phyloP scores from a whole-genome alignment of 2,797 vertebrate species.

The Discoglossus pictus region DNA sequence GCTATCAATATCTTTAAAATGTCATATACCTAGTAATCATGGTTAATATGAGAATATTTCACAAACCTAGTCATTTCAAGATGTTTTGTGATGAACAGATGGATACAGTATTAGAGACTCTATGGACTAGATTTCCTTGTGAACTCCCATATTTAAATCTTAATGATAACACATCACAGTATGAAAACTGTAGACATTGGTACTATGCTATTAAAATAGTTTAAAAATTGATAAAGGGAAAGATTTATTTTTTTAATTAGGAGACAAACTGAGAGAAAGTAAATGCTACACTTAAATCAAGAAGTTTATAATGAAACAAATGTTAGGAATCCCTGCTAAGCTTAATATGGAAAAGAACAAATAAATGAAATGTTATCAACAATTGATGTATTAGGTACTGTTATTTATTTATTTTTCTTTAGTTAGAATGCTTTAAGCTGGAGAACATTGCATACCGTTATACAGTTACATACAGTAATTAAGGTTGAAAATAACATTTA shows the following conservation, averaged over 20 bases:
- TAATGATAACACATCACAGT: constrained; percentile 39
- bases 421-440: constrained; percentile 5
- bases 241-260: constrained; percentile 45
- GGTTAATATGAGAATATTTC: background rate
- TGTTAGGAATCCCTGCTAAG: constrained; percentile 24
- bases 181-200: constrained; percentile 28
- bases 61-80: constrained; percentile 20
- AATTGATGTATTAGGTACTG: constrained; percentile 23
- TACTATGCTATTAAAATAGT: constrained; percentile 21
- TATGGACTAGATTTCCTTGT: constrained; percentile 5
- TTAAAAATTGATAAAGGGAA: constrained; percentile 24
- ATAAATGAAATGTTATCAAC: constrained; percentile 25
- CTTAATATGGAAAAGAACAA: constrained; percentile 16
- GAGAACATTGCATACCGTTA: background rate
- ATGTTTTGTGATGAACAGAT: constrained; percentile 26
- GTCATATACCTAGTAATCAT: too few relatives aligned
- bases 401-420: constrained; percentile 18
- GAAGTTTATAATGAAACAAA: constrained; percentile 30
- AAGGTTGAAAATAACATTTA: too few relatives aligned
- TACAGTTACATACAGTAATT: too few relatives aligned
- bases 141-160: constrained; percentile 23
- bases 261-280: constrained; percentile 36
- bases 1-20: too few relatives aligned
- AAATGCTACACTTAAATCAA: constrained; percentile 33
- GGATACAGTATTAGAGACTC: constrained; percentile 8